These are phyloP conservation scores for Luperina testacea DNA, from an alignment of 2,888 invertebrate species.

Conservation along the genomic window DNA sequence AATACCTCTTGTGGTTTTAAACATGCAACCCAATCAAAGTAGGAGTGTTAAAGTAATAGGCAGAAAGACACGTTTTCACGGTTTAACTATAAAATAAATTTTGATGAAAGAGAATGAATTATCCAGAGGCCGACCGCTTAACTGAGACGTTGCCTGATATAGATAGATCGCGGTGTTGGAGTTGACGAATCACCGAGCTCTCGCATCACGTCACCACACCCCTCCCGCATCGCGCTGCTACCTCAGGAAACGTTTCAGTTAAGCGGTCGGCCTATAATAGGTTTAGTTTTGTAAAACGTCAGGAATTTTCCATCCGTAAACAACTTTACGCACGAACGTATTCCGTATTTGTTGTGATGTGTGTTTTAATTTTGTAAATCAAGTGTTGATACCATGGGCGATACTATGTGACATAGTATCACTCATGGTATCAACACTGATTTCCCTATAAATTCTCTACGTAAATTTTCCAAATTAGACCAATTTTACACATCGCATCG, in stretches of 20 bases:
- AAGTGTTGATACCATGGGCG: background rate
- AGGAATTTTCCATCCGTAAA: background rate
- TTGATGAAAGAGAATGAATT: background rate
- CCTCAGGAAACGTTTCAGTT: too few relatives aligned
- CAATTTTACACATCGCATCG: constrained; percentile 9
- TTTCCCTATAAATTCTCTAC: background rate
- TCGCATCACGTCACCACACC: too few relatives aligned
- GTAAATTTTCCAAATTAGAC: background rate
- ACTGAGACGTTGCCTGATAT: too few relatives aligned
- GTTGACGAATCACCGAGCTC: too few relatives aligned
- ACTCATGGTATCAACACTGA: too few relatives aligned
- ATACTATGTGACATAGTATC: background rate
- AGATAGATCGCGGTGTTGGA: too few relatives aligned
- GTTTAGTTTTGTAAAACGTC: background rate
- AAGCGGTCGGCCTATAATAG: background rate
- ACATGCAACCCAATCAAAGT: background rate
- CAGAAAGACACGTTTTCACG: background rate
- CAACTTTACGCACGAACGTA: background rate
- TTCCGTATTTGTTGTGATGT: background rate
- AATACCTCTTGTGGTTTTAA: background rate
- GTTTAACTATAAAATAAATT: background rate
- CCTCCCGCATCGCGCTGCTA: too few relatives aligned
- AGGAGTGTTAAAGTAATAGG: background rate
- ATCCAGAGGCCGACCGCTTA: background rate
- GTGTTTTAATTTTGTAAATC: background rate